Evolutionary conservation across 2,797 vertebrate species (phyloP).

Genomic region (Scolopax rusticola): DNA sequence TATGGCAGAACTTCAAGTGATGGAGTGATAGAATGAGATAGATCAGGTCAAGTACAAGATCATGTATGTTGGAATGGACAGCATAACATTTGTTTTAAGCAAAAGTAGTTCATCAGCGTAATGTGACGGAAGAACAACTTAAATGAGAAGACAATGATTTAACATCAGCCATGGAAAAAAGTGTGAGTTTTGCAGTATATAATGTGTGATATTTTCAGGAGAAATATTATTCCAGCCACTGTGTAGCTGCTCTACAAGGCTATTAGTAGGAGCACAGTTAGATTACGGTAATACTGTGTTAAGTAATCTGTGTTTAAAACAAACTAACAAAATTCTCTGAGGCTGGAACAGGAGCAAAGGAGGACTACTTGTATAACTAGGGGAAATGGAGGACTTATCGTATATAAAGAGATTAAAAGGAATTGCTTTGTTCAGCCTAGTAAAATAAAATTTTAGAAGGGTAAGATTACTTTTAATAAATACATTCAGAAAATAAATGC

Average conservation of each 20-base stretch:
- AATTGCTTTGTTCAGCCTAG: constrained; percentile 27
- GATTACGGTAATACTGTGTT: background rate
- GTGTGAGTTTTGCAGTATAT: background rate
- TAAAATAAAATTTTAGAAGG: constrained; percentile 26
- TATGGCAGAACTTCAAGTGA: background rate
- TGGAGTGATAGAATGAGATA: background rate
- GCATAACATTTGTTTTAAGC: background rate
- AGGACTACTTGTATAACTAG: background rate
- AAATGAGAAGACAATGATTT: background rate
- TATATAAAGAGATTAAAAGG: constrained; percentile 50
- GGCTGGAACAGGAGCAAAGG: background rate
- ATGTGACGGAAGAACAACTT: background rate
- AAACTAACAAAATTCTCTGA: background rate
- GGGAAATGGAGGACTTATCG: background rate
- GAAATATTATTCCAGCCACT: background rate
- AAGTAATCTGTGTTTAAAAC: background rate
- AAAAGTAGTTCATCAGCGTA: background rate
- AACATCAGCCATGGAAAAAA: background rate
- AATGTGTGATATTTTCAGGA: background rate
- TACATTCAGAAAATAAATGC: constrained; percentile 9
- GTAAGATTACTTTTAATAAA: constrained; percentile 47
- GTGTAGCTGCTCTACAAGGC: background rate
- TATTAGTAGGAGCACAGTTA: background rate
- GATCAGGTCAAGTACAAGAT: background rate
- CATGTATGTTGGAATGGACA: background rate